Evolutionary conservation across 2,113 vertebrate genomes (phyloP), one percentile per base, ranked within the genome.

Genomic region (Passer domesticus): DNA sequence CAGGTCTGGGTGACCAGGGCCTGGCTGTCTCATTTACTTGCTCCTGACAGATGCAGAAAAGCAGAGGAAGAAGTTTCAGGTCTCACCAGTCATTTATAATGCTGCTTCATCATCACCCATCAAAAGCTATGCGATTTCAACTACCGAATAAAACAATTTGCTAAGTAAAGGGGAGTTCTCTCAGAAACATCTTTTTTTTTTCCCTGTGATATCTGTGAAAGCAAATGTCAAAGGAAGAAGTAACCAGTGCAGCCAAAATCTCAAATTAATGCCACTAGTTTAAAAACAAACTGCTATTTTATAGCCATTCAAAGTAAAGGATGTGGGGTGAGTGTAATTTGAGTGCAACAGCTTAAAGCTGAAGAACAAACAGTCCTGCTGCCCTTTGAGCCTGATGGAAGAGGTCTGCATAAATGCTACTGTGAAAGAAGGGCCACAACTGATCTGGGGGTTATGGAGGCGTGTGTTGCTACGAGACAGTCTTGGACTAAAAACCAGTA

Each of bases 391-490:
- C 50, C 60, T 58, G 20, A 58, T 0, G 3, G 17, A 77, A 31
- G 33, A 69, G 31, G 30, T 20, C 56, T 84, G 47, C 5, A 18
- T 70, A 85, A 90, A 88, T 20, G 59, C 20, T 18, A 2, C 43
- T 13, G 4, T 5, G 4, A 67, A 72, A 87, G 60, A 78, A 90
- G 52, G 7, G 59, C 21, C 18, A 21, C 37, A 82, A 22, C 10
- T 72, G 20, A 52, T 75, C 79, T 50, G 27, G 22, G 20, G 15
- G 13, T 79, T 89, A 66, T 7, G 1, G 43, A 69, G 64, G 31
- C 0, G 0, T 43, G 8, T 47, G 55, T 41, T 80, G n/a, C 50
- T 77, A n/a, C 0, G 0, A 77, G 21, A 73, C 37, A 25, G 24
- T 58, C 72, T 66, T 76, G 24, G 37, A 41, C 30, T 73, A 56